Base-by-base conservation (phyloP, 2,113 vertebrate species). In the Asarcornis scutulata region DNA sequence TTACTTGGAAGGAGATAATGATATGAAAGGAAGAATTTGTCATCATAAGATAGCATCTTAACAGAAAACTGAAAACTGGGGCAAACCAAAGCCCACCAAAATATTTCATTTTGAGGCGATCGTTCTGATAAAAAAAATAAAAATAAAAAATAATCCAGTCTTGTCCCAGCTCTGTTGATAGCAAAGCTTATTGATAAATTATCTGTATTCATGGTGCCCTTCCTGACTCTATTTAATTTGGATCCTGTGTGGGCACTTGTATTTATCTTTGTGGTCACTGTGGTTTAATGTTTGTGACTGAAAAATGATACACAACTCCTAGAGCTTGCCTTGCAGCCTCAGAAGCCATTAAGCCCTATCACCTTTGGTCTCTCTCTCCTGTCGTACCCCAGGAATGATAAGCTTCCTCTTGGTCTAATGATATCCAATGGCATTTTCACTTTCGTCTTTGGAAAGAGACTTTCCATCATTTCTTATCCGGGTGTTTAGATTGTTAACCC, bases 221-320 rank as follows among this genome's bases (percentile, higher is more conserved):
- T 96, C 14, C 23, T 90, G 88, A 93, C 89, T 78, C 82, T 59
- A 77, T 88, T 97, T 96, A 94, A 96, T 97, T 88, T 96, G 86
- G 58, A 73, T 91, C 88, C 36, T 73, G 3, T 86, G 63, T 63
- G 86, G 48, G 36, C 62, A 92, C 38, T 95, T 91, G 50, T 59
- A 67, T 79, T 72, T 96, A 75, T 95, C 83, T 81, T 64, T 74
- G 88, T 92, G 95, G 95, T 80, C 83, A 44, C 60, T 62, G 80
- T 62, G 81, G 71, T 92, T 95, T 93, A 79, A 53, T 50, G 50
- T 87, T 75, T 91, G 86, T 74, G 74, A 83, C 6, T 94, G 91
- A 93, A 93, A 92, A 94, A 80, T 67, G 75, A 94, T 71, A 94
- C 34, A 40, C 11, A 60, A 62, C 58, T 93, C 77, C 48, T 67